Percentiles rank a stretch among this genome's conserved stretches.
phyloP scores from a whole-genome alignment of 2,797 vertebrate genomes.

The Tragelaphus eurycerus region DNA sequence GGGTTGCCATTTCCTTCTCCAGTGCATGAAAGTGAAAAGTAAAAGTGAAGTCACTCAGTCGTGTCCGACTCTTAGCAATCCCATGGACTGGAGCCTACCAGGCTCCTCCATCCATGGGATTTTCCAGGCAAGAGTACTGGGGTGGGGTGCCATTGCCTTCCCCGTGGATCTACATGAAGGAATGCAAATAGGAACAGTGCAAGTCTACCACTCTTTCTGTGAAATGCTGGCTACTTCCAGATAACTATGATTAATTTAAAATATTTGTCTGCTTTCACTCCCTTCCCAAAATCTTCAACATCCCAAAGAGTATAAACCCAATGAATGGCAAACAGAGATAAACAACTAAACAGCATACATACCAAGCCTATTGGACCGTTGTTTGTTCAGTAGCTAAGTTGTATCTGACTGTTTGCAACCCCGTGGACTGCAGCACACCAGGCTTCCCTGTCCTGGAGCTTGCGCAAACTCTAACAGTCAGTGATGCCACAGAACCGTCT shows the following conservation, averaged over 20 bases:
- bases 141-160: too few relatives aligned
- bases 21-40: too few relatives aligned
- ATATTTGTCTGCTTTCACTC: neutral
- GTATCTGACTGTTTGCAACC: neutral
- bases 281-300: neutral
- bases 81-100: too few relatives aligned
- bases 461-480: neutral
- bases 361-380: neutral
- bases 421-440: neutral
- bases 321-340: neutral
- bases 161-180: neutral
- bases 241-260: neutral
- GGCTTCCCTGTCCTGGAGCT: neutral
- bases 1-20: too few relatives aligned
- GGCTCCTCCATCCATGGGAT: too few relatives aligned
- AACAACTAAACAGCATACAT: neutral
- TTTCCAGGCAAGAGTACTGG: too few relatives aligned
- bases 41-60: too few relatives aligned
- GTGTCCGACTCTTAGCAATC: too few relatives aligned
- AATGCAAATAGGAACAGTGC: neutral
- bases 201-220: neutral
- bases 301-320: neutral
- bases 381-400: neutral
- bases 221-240: neutral
- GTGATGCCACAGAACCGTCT: neutral